phyloP scores from a whole-genome alignment of 2,113 vertebrate species.

The Anthoscopus minutus region DNA sequence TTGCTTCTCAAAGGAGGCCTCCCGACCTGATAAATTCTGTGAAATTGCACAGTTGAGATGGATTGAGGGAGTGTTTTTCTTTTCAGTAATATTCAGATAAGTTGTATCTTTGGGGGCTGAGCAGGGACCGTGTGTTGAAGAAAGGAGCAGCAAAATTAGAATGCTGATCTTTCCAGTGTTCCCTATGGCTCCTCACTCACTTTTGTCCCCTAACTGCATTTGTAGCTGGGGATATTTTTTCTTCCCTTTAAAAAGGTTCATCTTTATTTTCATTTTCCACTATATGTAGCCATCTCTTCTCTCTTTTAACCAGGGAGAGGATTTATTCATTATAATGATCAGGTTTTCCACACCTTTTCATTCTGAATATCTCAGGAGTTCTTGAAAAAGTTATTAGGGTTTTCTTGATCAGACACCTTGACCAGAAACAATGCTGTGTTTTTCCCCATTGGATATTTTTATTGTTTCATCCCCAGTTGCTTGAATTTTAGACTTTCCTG shows the following conservation, averaged over 20 bases:
- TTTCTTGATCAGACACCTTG: neutral
- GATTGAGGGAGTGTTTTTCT: neutral
- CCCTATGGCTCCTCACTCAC: neutral
- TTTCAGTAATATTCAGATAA: neutral
- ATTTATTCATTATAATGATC: neutral
- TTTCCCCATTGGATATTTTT: neutral
- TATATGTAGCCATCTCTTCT: accelerated
- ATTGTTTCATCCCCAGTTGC: neutral
- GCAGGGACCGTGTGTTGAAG: neutral
- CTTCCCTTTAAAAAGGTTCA: neutral
- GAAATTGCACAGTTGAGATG: neutral
- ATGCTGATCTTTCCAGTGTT: neutral
- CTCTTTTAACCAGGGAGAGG: neutral
- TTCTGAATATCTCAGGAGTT: neutral
- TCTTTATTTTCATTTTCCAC: neutral
- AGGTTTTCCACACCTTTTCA: neutral
- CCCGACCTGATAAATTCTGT: neutral
- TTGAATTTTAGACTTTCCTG: neutral
- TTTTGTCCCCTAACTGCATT: neutral
- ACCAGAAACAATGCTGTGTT: neutral
- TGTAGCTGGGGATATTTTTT: neutral
- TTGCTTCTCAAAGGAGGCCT: neutral
- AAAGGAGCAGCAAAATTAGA: neutral
- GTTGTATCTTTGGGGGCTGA: neutral
- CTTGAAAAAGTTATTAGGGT: neutral